Percentiles rank a stretch among this genome's conserved stretches.
phyloP scores from a whole-genome alignment of 1,140 invertebrate genomes.

The Hylaeus volcanicus region DNA sequence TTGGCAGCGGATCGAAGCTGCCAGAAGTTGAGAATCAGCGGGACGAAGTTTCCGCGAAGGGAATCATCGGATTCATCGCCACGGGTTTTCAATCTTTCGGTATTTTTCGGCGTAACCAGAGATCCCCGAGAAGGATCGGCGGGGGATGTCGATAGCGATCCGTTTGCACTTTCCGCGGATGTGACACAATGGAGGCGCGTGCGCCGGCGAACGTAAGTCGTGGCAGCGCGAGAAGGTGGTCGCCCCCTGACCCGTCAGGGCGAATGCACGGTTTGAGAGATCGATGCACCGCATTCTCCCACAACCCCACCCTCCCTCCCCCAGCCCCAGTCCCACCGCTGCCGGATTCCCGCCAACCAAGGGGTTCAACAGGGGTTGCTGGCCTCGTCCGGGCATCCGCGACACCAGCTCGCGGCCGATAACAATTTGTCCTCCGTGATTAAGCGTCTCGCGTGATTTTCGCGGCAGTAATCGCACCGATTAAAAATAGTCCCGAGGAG shows the following conservation, averaged over 20 bases:
- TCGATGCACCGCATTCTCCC: conserved; percentile 74
- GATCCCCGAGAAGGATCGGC: neutral
- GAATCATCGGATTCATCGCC: too few relatives aligned
- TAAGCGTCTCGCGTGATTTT: conserved; percentile 27
- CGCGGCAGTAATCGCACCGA: neutral
- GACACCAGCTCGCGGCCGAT: conserved; percentile 52
- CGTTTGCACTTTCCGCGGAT: conserved; percentile 2
- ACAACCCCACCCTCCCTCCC: conserved; percentile 39
- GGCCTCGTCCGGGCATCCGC: conserved; percentile 74
- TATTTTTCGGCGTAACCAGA: neutral
- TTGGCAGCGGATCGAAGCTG: too few relatives aligned
- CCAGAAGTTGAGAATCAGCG: too few relatives aligned
- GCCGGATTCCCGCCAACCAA: conserved; percentile 58
- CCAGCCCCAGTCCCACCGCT: conserved; percentile 45
- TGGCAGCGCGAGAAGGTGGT: conserved; percentile 70
- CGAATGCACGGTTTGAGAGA: conserved; percentile 76
- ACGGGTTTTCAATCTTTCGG: too few relatives aligned
- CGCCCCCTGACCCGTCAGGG: conserved; percentile 74
- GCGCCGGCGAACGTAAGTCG: conserved; percentile 64
- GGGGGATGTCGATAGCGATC: neutral
- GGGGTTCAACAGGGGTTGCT: conserved; percentile 79
- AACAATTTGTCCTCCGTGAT: conserved; percentile 35
- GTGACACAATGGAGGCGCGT: conserved; percentile 49
- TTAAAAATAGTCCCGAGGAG: neutral
- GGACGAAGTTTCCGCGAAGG: too few relatives aligned